Conservation (phyloP, 2,113 vertebrate species). For the Acanthisitta chloris region DNA sequence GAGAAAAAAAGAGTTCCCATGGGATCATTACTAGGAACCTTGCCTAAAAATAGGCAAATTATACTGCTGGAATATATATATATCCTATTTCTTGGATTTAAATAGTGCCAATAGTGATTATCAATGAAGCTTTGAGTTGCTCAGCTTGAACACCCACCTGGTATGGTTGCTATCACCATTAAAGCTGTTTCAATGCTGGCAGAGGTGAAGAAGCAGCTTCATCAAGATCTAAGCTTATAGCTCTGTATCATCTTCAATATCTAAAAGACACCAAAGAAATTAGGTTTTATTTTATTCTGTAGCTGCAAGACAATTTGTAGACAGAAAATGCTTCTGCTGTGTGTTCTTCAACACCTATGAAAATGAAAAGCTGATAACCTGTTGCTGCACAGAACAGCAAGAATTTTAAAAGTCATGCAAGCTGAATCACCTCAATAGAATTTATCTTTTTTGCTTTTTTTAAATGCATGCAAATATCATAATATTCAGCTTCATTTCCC, state of each 20-base stretch:
- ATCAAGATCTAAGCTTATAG: not conserved
- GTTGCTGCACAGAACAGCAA: not conserved
- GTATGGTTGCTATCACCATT: accelerated
- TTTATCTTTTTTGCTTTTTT: too few relatives aligned
- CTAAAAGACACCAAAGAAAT: not conserved
- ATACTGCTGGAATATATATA: not conserved
- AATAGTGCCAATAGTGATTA: not conserved
- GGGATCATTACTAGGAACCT: not conserved
- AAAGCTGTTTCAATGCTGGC: not conserved
- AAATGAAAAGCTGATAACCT: not conserved
- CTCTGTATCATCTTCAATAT: not conserved
- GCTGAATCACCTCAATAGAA: not conserved
- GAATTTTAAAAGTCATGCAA: not conserved
- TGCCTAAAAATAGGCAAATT: not conserved
- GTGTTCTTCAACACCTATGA: not conserved
- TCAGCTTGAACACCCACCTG: not conserved
- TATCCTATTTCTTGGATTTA: not conserved
- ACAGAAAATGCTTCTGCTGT: not conserved
- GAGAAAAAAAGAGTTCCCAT: not conserved
- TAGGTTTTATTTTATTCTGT: not conserved
- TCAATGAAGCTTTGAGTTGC: not conserved
- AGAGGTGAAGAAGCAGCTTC: not conserved
- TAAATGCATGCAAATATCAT: not conserved
- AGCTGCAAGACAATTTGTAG: not conserved
- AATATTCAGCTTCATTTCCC: not conserved